Percentiles rank a stretch among this genome's conserved stretches.
phyloP scores from a whole-genome alignment of 2,797 vertebrate species.

The Channa striata region DNA sequence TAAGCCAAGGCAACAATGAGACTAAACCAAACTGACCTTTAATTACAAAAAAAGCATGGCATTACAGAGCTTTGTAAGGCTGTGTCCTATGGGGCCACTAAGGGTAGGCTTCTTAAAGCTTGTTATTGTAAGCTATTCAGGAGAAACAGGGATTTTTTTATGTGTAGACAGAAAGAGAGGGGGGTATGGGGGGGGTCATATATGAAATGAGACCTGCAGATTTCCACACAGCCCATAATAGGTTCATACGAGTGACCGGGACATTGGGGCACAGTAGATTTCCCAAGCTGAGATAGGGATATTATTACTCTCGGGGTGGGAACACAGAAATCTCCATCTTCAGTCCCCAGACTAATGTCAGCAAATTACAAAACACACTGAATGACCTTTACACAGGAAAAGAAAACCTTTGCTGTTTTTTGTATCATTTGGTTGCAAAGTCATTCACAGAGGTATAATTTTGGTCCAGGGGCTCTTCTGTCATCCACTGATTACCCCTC shows the following conservation, averaged over 20 bases:
- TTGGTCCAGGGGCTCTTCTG: slow-evolving; percentile 59
- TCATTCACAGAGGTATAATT: slow-evolving; percentile 69
- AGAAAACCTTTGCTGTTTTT: slow-evolving; percentile 65
- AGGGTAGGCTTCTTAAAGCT: slow-evolving; percentile 83
- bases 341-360: slow-evolving; percentile 83
- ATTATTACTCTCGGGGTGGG: slow-evolving; percentile 85
- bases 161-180: slow-evolving; percentile 75
- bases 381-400: slow-evolving; percentile 82
- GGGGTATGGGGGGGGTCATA: slow-evolving; percentile 68
- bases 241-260: slow-evolving; percentile 81
- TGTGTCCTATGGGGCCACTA: slow-evolving; percentile 80
- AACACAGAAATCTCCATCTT: slow-evolving; percentile 87
- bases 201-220: slow-evolving; percentile 84
- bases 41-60: slow-evolving; percentile 85
- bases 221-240: slow-evolving; percentile 84
- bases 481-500: slow-evolving; percentile 61
- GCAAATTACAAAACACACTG: slow-evolving; percentile 84
- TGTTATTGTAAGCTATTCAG: slow-evolving; percentile 87
- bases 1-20: slow-evolving; percentile 74
- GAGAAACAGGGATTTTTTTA: slow-evolving; percentile 80
- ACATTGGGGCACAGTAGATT: slow-evolving; percentile 83
- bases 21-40: slow-evolving; percentile 85
- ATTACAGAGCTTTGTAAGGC: slow-evolving; percentile 77
- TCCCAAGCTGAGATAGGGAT: slow-evolving; percentile 87
- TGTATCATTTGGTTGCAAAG: slow-evolving; percentile 66